Evolutionary conservation across 2,888 invertebrate species (phyloP).

Genomic region (Monochamus alternatus): DNA sequence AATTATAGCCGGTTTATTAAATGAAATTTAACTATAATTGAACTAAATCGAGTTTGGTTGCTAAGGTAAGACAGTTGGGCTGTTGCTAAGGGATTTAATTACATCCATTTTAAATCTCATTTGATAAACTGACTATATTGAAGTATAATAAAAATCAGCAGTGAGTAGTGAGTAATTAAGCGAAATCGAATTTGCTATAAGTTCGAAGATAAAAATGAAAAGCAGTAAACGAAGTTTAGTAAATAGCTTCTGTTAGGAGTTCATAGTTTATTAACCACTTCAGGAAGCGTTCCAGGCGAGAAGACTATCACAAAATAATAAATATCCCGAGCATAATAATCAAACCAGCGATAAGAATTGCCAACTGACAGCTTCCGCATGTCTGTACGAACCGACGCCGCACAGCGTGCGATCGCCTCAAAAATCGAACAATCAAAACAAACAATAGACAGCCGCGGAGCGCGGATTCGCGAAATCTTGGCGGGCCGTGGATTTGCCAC

Average conservation of each 20-base stretch:
- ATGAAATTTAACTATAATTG: too few species aligned
- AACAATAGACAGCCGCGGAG: slow-evolving; percentile 29
- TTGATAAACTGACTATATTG: too few species aligned
- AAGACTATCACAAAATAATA: slow-evolving; percentile 44
- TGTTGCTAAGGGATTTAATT: too few species aligned
- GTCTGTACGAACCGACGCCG: slow-evolving; percentile 16
- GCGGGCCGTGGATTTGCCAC: slow-evolving; percentile 15
- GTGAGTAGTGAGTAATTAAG: too few species aligned
- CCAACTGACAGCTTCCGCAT: slow-evolving; percentile 51
- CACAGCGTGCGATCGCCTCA: slow-evolving; percentile 18
- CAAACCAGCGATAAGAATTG: slow-evolving; percentile 49
- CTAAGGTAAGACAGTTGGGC: too few species aligned
- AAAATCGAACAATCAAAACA: slow-evolving; percentile 35
- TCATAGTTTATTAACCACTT: slow-evolving; percentile 34
- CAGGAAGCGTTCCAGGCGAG: slow-evolving; percentile 43
- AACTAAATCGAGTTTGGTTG: too few species aligned
- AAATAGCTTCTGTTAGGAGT: slow-evolving; percentile 15
- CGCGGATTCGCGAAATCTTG: slow-evolving; percentile 19
- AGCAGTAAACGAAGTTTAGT: not conserved
- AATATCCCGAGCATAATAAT: slow-evolving; percentile 46
- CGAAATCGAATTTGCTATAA: too few species aligned
- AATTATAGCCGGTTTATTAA: too few species aligned
- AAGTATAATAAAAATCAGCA: too few species aligned
- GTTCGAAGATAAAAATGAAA: too few species aligned
- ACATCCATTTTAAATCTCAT: too few species aligned